Conservation (phyloP, 2,888 invertebrate species). For the Isoperla grammatica region DNA sequence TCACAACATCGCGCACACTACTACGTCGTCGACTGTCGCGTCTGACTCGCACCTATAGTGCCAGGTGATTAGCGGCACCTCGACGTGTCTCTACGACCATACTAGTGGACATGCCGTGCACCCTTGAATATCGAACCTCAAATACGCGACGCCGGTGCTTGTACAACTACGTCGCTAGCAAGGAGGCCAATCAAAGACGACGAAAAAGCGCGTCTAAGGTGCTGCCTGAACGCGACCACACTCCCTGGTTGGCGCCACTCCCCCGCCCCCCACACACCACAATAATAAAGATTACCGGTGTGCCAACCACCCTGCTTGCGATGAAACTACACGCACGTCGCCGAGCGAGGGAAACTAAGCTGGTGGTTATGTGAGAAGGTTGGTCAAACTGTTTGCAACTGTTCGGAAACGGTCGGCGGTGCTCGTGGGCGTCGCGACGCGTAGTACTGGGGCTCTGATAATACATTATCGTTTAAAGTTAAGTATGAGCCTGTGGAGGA, state of each 20-base stretch:
- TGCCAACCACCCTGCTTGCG: no score
- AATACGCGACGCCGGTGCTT: no score
- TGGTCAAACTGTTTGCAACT: constrained; percentile 2
- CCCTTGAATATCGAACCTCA: no score
- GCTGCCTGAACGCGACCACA: no score
- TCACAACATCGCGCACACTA: constrained; percentile 18
- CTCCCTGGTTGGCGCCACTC: no score
- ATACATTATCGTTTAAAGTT: no score
- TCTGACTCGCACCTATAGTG: neutral
- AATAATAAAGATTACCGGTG: no score
- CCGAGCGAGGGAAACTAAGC: neutral
- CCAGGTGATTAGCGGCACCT: constrained; percentile 19
- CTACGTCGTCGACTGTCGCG: constrained; percentile 8
- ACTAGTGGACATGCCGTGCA: neutral
- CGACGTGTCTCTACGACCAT: neutral
- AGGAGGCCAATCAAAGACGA: no score
- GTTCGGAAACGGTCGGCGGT: constrained; percentile 5
- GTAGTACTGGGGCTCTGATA: neutral
- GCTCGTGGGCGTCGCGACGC: constrained; percentile 14
- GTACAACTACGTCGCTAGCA: no score
- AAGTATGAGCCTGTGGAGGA: neutral
- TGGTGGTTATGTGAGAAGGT: neutral
- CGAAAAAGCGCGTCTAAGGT: no score
- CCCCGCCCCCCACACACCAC: no score
- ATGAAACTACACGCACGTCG: no score